These are phyloP conservation scores for Eretmocerus hayati DNA, from an alignment of 2,888 invertebrate species.

Conservation along the genomic window DNA sequence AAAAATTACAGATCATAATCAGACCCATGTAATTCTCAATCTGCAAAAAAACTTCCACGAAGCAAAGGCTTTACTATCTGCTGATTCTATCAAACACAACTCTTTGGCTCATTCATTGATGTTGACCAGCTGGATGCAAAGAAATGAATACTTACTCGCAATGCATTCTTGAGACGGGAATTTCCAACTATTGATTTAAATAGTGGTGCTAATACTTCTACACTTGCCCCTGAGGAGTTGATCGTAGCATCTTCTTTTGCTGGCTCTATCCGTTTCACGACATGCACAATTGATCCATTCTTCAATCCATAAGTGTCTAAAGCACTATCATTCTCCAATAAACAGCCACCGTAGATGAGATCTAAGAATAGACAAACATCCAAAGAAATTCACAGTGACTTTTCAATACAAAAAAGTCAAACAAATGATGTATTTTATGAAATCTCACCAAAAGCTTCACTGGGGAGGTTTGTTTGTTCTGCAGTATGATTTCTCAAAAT, in stretches of 20 bases:
- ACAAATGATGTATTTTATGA: not conserved
- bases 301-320: conserved; percentile 58
- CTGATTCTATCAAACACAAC: too few relatives aligned
- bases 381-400: conserved; percentile 2
- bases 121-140: too few relatives aligned
- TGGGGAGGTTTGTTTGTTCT: conserved; percentile 52
- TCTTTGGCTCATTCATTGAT: too few relatives aligned
- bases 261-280: conserved; percentile 45
- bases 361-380: too few relatives aligned
- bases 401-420: not conserved
- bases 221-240: conserved; percentile 50
- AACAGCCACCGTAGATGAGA: conserved; percentile 64
- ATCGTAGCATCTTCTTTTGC: not conserved
- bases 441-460: conserved; percentile 52
- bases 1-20: conserved; percentile 9
- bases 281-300: conserved; percentile 53
- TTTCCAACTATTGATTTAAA: conserved; percentile 56
- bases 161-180: conserved; percentile 47
- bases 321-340: conserved; percentile 58
- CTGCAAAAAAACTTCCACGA: too few relatives aligned
- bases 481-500: conserved; percentile 55
- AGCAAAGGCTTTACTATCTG: too few relatives aligned
- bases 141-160: conserved; percentile 9
- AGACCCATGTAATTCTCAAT: conserved; percentile 1
- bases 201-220: conserved; percentile 57